A percentile compares a stretch with the other conserved stretches of the same genome.
Conservation (phyloP, 1,140 invertebrate species). For the Myzus persicae region DNA sequence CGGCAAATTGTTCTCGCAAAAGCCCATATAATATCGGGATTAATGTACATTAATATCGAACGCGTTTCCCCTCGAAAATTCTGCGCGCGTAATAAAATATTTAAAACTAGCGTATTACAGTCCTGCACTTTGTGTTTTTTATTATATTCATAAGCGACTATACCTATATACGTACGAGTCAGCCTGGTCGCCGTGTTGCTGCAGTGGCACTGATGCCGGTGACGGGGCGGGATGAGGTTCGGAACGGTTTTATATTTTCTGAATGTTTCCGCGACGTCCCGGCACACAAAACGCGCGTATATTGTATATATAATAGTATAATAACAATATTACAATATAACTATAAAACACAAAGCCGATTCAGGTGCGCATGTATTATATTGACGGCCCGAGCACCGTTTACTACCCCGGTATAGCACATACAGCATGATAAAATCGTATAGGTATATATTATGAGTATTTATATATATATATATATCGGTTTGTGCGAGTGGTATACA, state of each 20-base stretch:
- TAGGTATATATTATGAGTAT: neutral
- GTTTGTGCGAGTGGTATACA: neutral
- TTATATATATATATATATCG: neutral
- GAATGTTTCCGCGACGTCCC: neutral
- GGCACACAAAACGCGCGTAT: neutral
- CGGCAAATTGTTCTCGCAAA: neutral
- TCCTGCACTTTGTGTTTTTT: neutral
- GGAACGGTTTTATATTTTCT: neutral
- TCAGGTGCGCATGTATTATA: neutral
- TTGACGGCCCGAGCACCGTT: neutral
- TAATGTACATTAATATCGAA: neutral
- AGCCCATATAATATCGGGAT: neutral
- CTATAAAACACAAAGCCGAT: slow-evolving; percentile 14
- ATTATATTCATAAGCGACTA: neutral
- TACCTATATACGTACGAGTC: neutral
- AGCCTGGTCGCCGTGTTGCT: neutral
- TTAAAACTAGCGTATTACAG: neutral
- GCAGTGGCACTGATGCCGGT: neutral
- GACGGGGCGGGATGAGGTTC: neutral
- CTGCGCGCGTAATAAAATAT: neutral
- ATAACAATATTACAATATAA: neutral
- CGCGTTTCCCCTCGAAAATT: neutral
- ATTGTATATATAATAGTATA: neutral
- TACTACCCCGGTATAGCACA: neutral
- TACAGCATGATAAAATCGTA: neutral